A percentile compares a stretch with the other conserved stretches of the same genome.
phyloP scores from a whole-genome alignment of 2,888 invertebrate genomes.

The Iphiclides podalirius region DNA sequence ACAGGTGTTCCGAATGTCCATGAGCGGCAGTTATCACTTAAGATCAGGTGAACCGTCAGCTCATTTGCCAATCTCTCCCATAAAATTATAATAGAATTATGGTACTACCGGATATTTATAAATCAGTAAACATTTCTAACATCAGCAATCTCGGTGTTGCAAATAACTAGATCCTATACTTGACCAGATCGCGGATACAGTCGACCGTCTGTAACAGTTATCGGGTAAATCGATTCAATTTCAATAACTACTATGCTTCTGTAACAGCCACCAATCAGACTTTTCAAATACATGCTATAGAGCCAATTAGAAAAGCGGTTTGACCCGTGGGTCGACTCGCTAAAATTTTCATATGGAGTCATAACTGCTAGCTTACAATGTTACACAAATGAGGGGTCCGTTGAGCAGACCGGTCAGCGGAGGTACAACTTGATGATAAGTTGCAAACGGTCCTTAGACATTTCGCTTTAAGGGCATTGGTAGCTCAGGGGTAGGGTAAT shows the following conservation, averaged over 20 bases:
- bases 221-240: conserved; percentile 10
- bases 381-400: conserved; percentile 7
- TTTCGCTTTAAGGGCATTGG: too few relatives aligned
- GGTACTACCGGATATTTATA: too few relatives aligned
- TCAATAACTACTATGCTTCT: neutral
- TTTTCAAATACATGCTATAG: neutral
- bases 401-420: neutral
- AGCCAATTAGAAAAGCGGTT: conserved; percentile 1
- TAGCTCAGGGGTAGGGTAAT: too few relatives aligned
- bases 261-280: neutral
- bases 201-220: neutral
- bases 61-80: too few relatives aligned
- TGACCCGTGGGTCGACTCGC: conserved; percentile 5
- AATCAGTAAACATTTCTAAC: too few relatives aligned
- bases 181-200: neutral
- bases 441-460: neutral
- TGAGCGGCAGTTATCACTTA: too few relatives aligned
- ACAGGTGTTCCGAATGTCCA: too few relatives aligned
- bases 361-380: conserved; percentile 3
- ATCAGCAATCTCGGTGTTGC: too few relatives aligned
- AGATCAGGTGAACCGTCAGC: too few relatives aligned
- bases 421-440: neutral
- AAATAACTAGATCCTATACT: too few relatives aligned
- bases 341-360: conserved; percentile 1
- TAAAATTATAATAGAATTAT: too few relatives aligned